phyloP scores from a whole-genome alignment of 2,797 vertebrate species.

The Eulemur rubriventer region DNA sequence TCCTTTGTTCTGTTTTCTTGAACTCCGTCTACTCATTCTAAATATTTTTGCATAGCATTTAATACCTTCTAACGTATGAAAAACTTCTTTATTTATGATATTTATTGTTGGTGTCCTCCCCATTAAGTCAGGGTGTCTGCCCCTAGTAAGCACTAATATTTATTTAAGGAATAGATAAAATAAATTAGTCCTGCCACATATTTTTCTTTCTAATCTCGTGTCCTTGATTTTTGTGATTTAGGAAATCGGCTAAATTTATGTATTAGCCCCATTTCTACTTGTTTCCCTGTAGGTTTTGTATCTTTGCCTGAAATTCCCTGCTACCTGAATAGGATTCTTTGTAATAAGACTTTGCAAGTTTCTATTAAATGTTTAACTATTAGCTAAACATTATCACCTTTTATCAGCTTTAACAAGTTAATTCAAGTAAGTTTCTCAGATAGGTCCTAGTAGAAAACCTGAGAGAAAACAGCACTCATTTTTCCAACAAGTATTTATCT shows the following conservation, averaged over 20 bases:
- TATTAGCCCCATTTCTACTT: neutral
- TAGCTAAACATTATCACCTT: neutral
- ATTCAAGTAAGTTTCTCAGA: constrained; percentile 34
- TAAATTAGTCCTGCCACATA: neutral
- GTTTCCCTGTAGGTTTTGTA: neutral
- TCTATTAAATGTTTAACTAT: constrained; percentile 51
- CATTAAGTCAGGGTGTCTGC: neutral
- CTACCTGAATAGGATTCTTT: neutral
- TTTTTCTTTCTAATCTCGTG: neutral
- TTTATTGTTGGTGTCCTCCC: neutral
- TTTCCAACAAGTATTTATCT: neutral
- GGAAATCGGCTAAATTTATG: neutral
- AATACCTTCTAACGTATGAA: neutral
- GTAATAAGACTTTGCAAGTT: constrained; percentile 4
- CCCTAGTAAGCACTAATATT: neutral
- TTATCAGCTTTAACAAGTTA: constrained; percentile 35
- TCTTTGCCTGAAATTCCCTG: constrained; percentile 25
- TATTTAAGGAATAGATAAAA: constrained; percentile 5
- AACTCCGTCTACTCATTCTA: neutral
- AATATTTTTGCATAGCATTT: neutral
- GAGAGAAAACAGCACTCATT: neutral
- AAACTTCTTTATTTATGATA: neutral
- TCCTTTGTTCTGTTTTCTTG: constrained; percentile 28
- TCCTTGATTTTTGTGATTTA: constrained; percentile 12
- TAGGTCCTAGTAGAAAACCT: neutral